Percentiles rank a stretch among this genome's conserved stretches.
Conservation (phyloP, 2,888 invertebrate genomes). For the Fragum sueziense region DNA sequence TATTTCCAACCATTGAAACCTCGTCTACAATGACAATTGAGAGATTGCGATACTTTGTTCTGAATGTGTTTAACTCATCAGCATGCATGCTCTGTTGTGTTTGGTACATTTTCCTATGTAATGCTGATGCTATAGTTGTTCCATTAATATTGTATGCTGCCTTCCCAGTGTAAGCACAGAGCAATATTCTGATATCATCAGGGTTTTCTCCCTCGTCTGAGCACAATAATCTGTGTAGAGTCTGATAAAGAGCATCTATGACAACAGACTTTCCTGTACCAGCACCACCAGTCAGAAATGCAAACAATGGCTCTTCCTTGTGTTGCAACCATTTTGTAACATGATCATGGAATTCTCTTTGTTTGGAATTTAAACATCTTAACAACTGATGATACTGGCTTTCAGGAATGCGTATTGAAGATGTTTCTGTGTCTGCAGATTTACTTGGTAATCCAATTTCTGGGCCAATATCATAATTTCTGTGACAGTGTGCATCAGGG, state of each 20-base stretch:
- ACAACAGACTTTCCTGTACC: slow-evolving; percentile 53
- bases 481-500: slow-evolving; percentile 30
- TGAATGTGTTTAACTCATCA: slow-evolving; percentile 48
- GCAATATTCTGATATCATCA: slow-evolving; percentile 53
- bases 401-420: slow-evolving; percentile 23
- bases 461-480: slow-evolving; percentile 49
- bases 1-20: slow-evolving; percentile 59
- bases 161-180: slow-evolving; percentile 58
- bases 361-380: too few species aligned
- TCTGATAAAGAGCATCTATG: slow-evolving; percentile 47
- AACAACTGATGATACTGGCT: slow-evolving; percentile 23
- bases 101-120: slow-evolving; percentile 40
- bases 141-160: slow-evolving; percentile 56
- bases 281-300: slow-evolving; percentile 56
- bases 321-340: slow-evolving; percentile 24
- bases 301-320: slow-evolving; percentile 48
- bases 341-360: slow-evolving; percentile 40
- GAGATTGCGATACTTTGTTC: slow-evolving; percentile 49
- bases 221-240: slow-evolving; percentile 39
- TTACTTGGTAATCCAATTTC: slow-evolving; percentile 34
- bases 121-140: slow-evolving; percentile 46
- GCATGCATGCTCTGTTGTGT: slow-evolving; percentile 34
- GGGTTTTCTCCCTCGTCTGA: slow-evolving; percentile 45
- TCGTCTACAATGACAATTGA: slow-evolving; percentile 55
- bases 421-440: slow-evolving; percentile 16